Base-by-base conservation (phyloP, 1,140 invertebrate genomes). In the Micrasema minimum region DNA sequence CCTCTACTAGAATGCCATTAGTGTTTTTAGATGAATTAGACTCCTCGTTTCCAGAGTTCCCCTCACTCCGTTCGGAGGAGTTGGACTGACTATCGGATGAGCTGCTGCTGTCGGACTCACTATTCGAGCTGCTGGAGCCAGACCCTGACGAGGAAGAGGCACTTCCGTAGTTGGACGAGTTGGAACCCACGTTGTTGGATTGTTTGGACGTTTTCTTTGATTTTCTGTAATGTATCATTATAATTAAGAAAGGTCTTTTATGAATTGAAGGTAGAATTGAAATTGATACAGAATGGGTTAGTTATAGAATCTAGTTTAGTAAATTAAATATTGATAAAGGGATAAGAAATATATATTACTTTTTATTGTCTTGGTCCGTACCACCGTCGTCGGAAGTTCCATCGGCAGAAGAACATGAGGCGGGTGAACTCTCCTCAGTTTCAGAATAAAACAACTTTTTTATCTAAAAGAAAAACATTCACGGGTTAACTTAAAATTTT, bases 41-140 rank as follows among this genome's bases (percentile, higher is more conserved):
- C 3, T 80, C 78, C 43, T 84, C 80, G 68, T 80, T 80, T 41
- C 82, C 84, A 3, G 81, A 80, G 22, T 82, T 78, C 22, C 77
- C 81, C 2, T 81, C 80, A 2, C 80, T 81, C 7, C 77, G 77
- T 6, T 77, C 77, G 10, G 77, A 77, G 66, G 78, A 77, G 2
- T 77, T 82, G 43, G 80, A 79, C 48, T 82, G 81, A 41, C 79
- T 82, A n/a, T 83, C 11, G 12, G 80, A 78, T 9, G 76, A 78
- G 0, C 66, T 69, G 31, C 50, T 61, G 14, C 66, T 53, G 10
- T 73, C 74, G 5, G 77, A 78, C 45, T 77, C 78, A 68, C 75
- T 67, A 2, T 70, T 71, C 4, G 75, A 75, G 38, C 72, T 71
- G 45, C 68, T 69, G 35, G 74, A 73, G 41, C 64, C 43, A 0